A percentile compares a stretch with the other conserved stretches of the same genome.
phyloP scores from a whole-genome alignment of 1,140 invertebrate genomes.

The Plodia interpunctella region DNA sequence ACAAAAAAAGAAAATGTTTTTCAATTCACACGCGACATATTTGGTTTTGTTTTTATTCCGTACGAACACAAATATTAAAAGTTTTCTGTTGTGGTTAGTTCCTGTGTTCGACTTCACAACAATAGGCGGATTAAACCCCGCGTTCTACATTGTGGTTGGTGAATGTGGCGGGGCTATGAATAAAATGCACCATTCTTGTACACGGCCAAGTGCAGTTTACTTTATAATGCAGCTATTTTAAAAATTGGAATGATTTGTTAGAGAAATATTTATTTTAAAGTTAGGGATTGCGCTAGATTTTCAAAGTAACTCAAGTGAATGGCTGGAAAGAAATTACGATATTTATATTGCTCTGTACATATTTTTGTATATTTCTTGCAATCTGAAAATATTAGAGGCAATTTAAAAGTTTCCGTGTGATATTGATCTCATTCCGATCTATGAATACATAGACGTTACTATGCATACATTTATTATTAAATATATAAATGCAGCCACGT shows the following conservation, averaged over 20 bases:
- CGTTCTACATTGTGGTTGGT: not conserved
- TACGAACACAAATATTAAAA: not conserved
- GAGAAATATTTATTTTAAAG: no score
- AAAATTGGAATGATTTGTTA: no score
- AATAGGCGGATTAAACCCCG: not conserved
- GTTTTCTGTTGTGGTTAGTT: not conserved
- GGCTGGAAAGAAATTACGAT: no score
- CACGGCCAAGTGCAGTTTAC: not conserved
- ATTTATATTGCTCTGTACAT: no score
- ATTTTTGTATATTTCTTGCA: no score
- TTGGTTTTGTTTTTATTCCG: no score
- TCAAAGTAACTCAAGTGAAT: no score
- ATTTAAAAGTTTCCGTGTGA: not conserved
- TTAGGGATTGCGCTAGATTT: no score
- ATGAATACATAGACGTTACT: not conserved
- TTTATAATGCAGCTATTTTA: not conserved
- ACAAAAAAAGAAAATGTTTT: no score
- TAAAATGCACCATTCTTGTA: not conserved
- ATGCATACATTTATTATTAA: conserved; percentile 2
- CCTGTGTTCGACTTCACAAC: not conserved
- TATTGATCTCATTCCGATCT: not conserved
- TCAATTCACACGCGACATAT: no score
- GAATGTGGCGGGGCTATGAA: not conserved
- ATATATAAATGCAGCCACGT: not conserved
- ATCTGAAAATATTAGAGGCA: not conserved